A percentile compares a stretch with the other conserved stretches of the same genome.
Evolutionary conservation across 2,888 invertebrate species (phyloP).

Genomic region (Ormyrus nitidulus): DNA sequence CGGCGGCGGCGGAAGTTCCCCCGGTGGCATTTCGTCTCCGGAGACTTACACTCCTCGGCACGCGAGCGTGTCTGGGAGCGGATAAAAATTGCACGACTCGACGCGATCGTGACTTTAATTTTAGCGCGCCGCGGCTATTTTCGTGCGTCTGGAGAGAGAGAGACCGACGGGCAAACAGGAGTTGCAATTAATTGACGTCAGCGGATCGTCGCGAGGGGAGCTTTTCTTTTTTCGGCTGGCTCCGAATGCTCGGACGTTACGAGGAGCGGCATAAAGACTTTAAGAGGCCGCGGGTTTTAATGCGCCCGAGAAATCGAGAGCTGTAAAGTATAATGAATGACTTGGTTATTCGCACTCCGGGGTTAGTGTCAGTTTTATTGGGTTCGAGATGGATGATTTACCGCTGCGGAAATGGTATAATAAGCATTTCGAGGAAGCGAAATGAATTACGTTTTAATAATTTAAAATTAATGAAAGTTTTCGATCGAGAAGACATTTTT

Average conservation of each 20-base stretch:
- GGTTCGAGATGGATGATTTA: too few relatives aligned
- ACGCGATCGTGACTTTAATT: slow-evolving; percentile 29
- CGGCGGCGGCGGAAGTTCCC: slow-evolving; percentile 17
- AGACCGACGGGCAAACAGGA: background rate
- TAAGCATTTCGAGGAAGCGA: too few relatives aligned
- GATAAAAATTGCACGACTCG: slow-evolving; percentile 17
- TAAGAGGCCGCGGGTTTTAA: too few relatives aligned
- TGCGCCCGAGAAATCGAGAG: too few relatives aligned
- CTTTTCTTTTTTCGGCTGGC: slow-evolving; percentile 4
- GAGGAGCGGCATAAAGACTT: background rate
- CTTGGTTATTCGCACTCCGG: background rate
- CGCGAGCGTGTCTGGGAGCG: slow-evolving; percentile 3
- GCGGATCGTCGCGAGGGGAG: too few relatives aligned
- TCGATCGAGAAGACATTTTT: too few relatives aligned
- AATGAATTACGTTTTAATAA: too few relatives aligned
- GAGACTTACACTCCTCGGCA: background rate
- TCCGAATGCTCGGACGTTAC: background rate
- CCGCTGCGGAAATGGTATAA: too few relatives aligned
- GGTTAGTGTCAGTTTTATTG: background rate
- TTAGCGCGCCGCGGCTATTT: slow-evolving; percentile 35
- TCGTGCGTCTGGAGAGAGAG: background rate
- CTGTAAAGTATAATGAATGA: too few relatives aligned
- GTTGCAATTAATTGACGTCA: slow-evolving; percentile 45
- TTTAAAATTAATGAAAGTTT: too few relatives aligned
- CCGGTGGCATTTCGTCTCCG: slow-evolving; percentile 24